Evolutionary conservation across 2,113 vertebrate genomes (phyloP).

Genomic region (Gallinago undulata): DNA sequence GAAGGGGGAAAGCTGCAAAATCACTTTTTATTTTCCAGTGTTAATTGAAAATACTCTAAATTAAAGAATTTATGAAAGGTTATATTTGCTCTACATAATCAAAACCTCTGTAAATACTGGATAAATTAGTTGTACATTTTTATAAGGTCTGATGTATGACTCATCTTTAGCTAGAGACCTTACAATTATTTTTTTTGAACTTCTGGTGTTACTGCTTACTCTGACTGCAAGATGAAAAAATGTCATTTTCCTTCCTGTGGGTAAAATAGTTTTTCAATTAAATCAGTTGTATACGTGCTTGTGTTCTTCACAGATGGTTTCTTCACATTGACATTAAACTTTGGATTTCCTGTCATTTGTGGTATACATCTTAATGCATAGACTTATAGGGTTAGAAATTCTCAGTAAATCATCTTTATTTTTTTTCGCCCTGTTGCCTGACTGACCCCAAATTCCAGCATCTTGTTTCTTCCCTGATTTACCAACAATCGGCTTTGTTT

Average conservation of each 20-base stretch:
- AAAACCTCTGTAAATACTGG: background rate
- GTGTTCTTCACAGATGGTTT: background rate
- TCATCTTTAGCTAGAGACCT: background rate
- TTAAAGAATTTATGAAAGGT: background rate
- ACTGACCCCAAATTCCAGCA: background rate
- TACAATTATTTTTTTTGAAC: background rate
- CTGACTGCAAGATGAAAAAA: background rate
- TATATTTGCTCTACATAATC: background rate
- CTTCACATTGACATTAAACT: background rate
- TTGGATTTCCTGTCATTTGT: background rate
- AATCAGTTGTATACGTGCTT: background rate
- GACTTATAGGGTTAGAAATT: background rate
- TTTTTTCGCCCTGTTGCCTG: background rate
- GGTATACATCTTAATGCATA: background rate
- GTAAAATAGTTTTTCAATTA: background rate
- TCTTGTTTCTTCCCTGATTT: background rate
- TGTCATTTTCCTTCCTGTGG: background rate
- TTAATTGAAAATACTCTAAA: background rate
- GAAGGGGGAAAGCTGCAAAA: background rate
- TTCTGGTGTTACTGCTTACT: background rate
- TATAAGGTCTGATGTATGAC: background rate
- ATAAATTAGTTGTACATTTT: background rate
- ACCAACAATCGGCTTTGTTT: accelerated
- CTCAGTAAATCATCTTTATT: background rate
- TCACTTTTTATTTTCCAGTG: background rate